phyloP scores from a whole-genome alignment of 2,113 vertebrate species.

The Halcyon senegalensis region DNA sequence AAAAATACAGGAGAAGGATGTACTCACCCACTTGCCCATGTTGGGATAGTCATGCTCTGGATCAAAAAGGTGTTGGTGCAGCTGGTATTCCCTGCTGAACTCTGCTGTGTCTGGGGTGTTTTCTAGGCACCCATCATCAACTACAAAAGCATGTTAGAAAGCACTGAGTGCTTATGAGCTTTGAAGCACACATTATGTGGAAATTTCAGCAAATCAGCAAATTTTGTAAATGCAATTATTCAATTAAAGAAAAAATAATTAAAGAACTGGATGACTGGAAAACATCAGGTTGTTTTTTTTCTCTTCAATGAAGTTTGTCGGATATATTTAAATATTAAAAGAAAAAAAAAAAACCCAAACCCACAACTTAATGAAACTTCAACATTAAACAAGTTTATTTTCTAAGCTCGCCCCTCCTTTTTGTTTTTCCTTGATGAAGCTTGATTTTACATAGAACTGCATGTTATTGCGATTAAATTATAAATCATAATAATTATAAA shows the following conservation, averaged over 20 bases:
- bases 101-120: conserved; percentile 94
- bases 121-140: conserved; percentile 90
- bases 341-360: too few relatives aligned
- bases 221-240: neutral
- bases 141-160: conserved; percentile 70
- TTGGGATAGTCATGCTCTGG: conserved; percentile 93
- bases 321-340: neutral
- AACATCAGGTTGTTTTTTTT: neutral
- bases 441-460: neutral
- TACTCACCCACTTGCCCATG: conserved; percentile 92
- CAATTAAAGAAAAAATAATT: neutral
- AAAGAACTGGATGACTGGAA: neutral
- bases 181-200: neutral
- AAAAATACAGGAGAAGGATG: neutral
- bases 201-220: neutral
- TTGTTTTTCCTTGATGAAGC: neutral
- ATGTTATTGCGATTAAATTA: neutral
- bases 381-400: neutral
- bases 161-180: neutral
- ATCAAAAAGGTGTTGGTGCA: conserved; percentile 94
- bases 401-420: neutral
- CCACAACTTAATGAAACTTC: neutral
- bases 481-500: too few relatives aligned
- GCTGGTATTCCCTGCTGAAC: conserved; percentile 95
- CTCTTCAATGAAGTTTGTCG: neutral